Evolutionary conservation across 2,797 vertebrate genomes (phyloP), one percentile per base, ranked within the genome.

Genomic region (Chromis chromis): DNA sequence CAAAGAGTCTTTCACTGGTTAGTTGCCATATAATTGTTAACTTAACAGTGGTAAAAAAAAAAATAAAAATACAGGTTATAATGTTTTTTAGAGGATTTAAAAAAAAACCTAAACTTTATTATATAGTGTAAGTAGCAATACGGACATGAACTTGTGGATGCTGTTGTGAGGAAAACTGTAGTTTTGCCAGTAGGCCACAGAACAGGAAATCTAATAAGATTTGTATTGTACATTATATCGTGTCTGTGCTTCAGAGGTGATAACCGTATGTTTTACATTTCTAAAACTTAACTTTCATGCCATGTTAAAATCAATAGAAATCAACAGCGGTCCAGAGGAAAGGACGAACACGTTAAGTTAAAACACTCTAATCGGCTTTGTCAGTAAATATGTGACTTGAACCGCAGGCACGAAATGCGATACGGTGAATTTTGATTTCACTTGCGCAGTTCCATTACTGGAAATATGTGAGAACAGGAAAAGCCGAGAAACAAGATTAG

Each of bases 381-480:
- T 24, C 42, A 36, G 14, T 44, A 52, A 31, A 42, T 33, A 27
- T 31, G 13, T 64, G 39, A 59, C 27, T 63, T 39, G 22, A 36
- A 16, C 52, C 52, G 27, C 25, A 54, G 6, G 16, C 52, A 27
- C 25, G 12, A 13, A 28, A 54, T 10, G 52, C 19, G 17, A 54
- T 28, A 54, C 52, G 16, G 52, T 31, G 31, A 27, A 54, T 8
- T 28, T 27, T 16, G 27, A 39, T n/a, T 49, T 54, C 55, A 17
- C 56, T 49, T 50, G 31, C 31, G 31, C 28, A 46, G 22, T 50
- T 50, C 12, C 28, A 33, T 48, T n/a, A 48, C 40, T 31, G 60
- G 42, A 63, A 62, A 70, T 21, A 21, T 48, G 46, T 49, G 19
- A 44, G 44, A 53, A 21, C 66, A 80, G 28, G 66, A 68, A 68